phyloP scores from a whole-genome alignment of 2,888 invertebrate genomes.

The Corbicula japonica region DNA sequence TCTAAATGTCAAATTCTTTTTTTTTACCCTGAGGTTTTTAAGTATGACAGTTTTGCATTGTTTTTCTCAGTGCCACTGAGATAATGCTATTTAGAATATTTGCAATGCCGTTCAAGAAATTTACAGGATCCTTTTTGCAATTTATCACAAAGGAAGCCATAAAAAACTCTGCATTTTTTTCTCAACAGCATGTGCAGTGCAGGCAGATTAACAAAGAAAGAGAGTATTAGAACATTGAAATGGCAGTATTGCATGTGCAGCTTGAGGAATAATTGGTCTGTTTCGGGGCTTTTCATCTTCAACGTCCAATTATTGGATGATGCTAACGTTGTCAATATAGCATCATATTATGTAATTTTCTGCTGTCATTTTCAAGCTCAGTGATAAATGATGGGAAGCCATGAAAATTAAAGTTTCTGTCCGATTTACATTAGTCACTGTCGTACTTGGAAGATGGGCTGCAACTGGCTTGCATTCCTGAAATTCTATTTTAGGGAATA shows the following conservation, averaged over 20 bases:
- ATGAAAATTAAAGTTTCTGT: slow-evolving; percentile 18
- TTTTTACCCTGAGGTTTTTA: too few relatives aligned
- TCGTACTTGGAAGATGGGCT: slow-evolving; percentile 9
- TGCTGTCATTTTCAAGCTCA: slow-evolving; percentile 6
- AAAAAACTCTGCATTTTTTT: not conserved
- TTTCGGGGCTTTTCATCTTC: not conserved
- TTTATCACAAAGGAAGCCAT: slow-evolving; percentile 12
- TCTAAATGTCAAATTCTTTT: too few relatives aligned
- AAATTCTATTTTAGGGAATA: too few relatives aligned
- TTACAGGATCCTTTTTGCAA: slow-evolving; percentile 5
- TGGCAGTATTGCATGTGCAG: slow-evolving; percentile 23
- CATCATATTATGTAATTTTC: slow-evolving; percentile 21
- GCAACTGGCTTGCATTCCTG: too few relatives aligned
- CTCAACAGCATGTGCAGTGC: not conserved
- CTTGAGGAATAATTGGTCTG: slow-evolving; percentile 17
- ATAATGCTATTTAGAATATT: too few relatives aligned
- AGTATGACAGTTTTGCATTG: too few relatives aligned
- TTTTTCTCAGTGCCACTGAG: too few relatives aligned
- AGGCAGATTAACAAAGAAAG: slow-evolving; percentile 14
- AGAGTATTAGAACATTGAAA: slow-evolving; percentile 19
- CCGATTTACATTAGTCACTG: slow-evolving; percentile 17
- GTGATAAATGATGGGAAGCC: slow-evolving; percentile 12
- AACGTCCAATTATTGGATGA: slow-evolving; percentile 14
- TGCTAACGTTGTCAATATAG: slow-evolving; percentile 10
- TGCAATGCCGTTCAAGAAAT: not conserved